Conservation (phyloP, 2,888 invertebrate genomes). For the Diogma glabrata region DNA sequence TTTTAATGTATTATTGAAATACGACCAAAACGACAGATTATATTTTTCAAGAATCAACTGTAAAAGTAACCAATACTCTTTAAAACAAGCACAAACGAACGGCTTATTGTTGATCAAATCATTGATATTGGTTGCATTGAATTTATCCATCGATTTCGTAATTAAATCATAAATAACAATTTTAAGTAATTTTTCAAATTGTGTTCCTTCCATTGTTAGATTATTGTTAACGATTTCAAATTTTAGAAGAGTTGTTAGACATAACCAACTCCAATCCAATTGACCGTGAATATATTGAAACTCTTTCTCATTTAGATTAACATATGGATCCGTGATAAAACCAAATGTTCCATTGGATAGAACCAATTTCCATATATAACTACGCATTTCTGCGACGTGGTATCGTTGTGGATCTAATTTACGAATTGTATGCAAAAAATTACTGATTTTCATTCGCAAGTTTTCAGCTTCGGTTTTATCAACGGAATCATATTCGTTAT, state of each 20-base stretch:
- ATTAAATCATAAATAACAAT: slow-evolving; percentile 5
- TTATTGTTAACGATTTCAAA: neutral
- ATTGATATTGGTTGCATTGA: slow-evolving; percentile 26
- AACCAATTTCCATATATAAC: neutral
- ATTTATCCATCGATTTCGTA: neutral
- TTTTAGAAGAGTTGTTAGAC: neutral
- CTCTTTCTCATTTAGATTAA: neutral
- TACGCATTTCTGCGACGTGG: neutral
- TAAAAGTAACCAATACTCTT: slow-evolving; percentile 46
- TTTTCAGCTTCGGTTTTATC: no score
- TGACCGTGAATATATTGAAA: neutral
- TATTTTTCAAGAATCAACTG: slow-evolving; percentile 36
- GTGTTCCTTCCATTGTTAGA: neutral
- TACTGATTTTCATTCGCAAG: neutral
- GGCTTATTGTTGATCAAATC: slow-evolving; percentile 39
- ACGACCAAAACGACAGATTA: slow-evolving; percentile 34
- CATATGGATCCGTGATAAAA: no score
- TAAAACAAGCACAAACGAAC: slow-evolving; percentile 45
- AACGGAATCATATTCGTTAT: no score
- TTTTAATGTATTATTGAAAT: slow-evolving; percentile 32
- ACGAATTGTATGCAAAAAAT: neutral
- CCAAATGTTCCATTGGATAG: no score
- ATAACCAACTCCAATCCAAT: slow-evolving; percentile 3
- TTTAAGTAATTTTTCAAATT: slow-evolving; percentile 4
- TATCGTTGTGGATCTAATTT: neutral